Base-by-base conservation (phyloP, 2,797 vertebrate genomes). In the Orientallactaga sibirica region DNA sequence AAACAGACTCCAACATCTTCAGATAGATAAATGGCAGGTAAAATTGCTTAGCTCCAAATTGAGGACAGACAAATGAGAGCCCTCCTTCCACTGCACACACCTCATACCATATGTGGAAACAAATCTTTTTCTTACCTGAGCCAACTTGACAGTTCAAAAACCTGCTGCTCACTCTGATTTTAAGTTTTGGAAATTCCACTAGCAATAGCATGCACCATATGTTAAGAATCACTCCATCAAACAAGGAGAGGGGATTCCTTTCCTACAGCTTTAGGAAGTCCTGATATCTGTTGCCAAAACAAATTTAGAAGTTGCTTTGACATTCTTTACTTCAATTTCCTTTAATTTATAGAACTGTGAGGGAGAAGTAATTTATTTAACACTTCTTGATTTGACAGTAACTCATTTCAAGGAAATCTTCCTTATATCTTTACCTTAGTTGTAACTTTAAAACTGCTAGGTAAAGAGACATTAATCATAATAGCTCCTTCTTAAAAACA, bases 191-290 rank as follows among this genome's bases (percentile, higher is more conserved):
- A 96, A 97, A 93, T 86, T 95, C 94, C 97, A 95, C 61, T 95
- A 97, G 96, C 97, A 97, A 94, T 19, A 97, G 92, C 82, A 97
- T 95, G 68, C 89, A 76, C 94, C 97, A 86, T 92, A 95, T 97
- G 96, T 88, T 95, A 92, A 96, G 94, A 98, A 93, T 96, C 95
- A 91, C 92, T 96, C 91, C 82, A 91, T 95, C 94, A 94, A 87
- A 97, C 93, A 90, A 95, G 94, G 96, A 96, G 77, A 91, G 93
- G 92, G 79, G 0, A 7, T 86, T 96, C 91, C 93, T 97, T 97
- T 96, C 91, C 92, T 91, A 73, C 95, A 92, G 43, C 84, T 97
- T 96, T 83, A 95, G 71, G 95, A 80, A 97, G 91, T 48, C 74
- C 82, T 90, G 73, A 2, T 97, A 94, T 96, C 94, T 97, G 62